These are phyloP conservation scores for Chymomyza costata DNA, from an alignment of 1,140 invertebrate species.

Conservation along the genomic window DNA sequence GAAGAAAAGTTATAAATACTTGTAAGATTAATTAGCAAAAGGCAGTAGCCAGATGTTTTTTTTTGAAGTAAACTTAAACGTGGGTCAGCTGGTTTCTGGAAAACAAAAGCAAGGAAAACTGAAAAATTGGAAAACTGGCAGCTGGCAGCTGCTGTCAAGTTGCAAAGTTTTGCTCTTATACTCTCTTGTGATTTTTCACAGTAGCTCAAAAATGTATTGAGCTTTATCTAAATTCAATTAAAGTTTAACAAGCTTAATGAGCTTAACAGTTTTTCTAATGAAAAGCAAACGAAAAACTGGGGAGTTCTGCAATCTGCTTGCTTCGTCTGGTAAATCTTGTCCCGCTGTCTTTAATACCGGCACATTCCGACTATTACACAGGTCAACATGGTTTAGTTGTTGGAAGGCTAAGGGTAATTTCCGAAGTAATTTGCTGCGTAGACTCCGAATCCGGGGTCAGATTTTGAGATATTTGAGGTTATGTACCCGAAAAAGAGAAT, in stretches of 20 bases:
- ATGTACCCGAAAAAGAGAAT: no score
- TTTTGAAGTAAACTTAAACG: no score
- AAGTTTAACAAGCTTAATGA: conserved; percentile 37
- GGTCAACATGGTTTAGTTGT: background rate
- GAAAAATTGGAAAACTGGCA: no score
- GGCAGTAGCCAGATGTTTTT: conserved; percentile 6
- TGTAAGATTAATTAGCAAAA: conserved; percentile 66
- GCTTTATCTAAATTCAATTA: conserved; percentile 17
- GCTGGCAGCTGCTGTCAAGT: conserved; percentile 43
- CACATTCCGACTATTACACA: background rate
- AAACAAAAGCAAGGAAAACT: background rate
- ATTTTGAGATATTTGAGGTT: no score
- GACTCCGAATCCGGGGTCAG: no score
- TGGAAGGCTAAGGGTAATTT: no score
- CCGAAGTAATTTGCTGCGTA: no score
- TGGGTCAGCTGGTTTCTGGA: no score
- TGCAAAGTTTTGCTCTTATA: conserved; percentile 36
- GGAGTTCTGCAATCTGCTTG: background rate
- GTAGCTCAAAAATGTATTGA: conserved; percentile 2
- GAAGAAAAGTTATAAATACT: conserved; percentile 70
- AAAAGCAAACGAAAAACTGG: background rate
- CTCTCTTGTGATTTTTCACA: conserved; percentile 16
- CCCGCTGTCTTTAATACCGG: background rate
- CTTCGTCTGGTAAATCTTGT: background rate
- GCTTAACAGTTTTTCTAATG: conserved; percentile 10